phyloP scores from a whole-genome alignment of 2,797 vertebrate genomes.

The Acestrorhynchus altus region DNA sequence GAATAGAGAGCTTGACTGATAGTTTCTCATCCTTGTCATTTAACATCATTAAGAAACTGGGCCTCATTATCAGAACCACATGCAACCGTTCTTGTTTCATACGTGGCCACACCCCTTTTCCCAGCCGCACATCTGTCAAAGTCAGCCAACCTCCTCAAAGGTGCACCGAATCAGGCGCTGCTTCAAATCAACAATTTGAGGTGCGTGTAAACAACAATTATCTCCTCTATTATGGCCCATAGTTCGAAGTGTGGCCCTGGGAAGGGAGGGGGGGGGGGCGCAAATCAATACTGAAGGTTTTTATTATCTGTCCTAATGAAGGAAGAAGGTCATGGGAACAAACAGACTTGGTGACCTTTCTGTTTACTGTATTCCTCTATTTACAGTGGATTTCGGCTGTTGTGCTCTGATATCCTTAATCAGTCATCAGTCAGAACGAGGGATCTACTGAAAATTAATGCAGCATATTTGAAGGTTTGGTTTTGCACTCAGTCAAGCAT shows the following conservation, averaged over 20 bases:
- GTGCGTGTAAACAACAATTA: constrained; percentile 56
- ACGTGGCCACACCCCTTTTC: constrained; percentile 20
- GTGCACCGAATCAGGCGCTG: constrained; percentile 7
- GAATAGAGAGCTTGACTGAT: constrained; percentile 47
- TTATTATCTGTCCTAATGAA: constrained; percentile 80
- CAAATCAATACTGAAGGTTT: constrained; percentile 77
- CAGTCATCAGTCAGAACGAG: constrained; percentile 9
- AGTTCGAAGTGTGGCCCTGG: constrained; percentile 65
- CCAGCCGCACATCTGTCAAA: constrained; percentile 8
- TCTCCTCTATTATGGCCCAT: constrained; percentile 34
- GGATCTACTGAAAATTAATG: constrained; percentile 33
- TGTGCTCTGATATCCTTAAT: constrained; percentile 25
- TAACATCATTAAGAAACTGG: constrained; percentile 49
- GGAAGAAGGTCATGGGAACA: constrained; percentile 75
- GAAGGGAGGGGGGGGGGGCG: constrained; percentile 34
- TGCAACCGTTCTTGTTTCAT: constrained; percentile 39
- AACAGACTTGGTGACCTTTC: constrained; percentile 81
- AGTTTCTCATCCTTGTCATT: constrained; percentile 48
- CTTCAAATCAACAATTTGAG: constrained; percentile 34
- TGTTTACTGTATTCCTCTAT: constrained; percentile 20
- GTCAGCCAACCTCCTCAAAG: constrained; percentile 11
- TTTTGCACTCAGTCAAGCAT: too few relatives aligned
- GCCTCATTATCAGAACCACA: constrained; percentile 48
- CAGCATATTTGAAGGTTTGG: not conserved
- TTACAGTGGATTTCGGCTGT: constrained; percentile 22